Evolutionary conservation across 2,113 vertebrate genomes (phyloP).

Genomic region (Oplegnathus fasciatus): DNA sequence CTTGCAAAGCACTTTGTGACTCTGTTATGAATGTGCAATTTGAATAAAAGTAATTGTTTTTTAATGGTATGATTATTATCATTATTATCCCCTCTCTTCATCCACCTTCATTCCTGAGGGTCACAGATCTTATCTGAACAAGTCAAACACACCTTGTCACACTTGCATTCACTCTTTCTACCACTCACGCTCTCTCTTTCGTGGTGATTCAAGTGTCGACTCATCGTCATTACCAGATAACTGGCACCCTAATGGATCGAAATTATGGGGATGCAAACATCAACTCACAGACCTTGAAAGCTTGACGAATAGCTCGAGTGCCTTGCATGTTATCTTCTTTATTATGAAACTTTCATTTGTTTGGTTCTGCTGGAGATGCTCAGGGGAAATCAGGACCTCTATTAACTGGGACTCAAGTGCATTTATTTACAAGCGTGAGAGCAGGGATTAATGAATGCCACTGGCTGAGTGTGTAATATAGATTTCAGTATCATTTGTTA

Average conservation of each 20-base stretch:
- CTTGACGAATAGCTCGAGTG: conserved; percentile 37
- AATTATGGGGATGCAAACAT: conserved; percentile 9
- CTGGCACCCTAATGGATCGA: conserved; percentile 16
- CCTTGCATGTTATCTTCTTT: conserved; percentile 40
- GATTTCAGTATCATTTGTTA: conserved; percentile 55
- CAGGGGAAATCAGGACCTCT: conserved; percentile 69
- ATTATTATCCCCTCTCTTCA: conserved; percentile 17
- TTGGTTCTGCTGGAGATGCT: conserved; percentile 54
- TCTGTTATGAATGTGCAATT: conserved; percentile 26
- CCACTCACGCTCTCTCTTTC: background rate
- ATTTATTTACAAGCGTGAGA: conserved; percentile 57
- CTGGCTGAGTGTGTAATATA: conserved; percentile 34
- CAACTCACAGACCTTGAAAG: conserved; percentile 20
- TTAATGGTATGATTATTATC: conserved; percentile 13
- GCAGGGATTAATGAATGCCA: conserved; percentile 57
- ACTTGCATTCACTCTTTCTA: background rate
- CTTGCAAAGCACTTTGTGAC: conserved; percentile 24
- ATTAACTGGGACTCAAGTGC: conserved; percentile 46
- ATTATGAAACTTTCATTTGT: conserved; percentile 67
- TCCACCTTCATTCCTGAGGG: background rate
- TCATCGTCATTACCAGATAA: conserved; percentile 27
- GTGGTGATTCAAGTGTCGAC: conserved; percentile 27
- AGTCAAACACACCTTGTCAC: conserved; percentile 34
- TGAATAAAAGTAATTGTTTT: conserved; percentile 57
- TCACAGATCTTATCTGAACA: background rate